These are phyloP conservation scores for Danaus chrysippus DNA, from an alignment of 2,888 invertebrate species.

Conservation along the genomic window DNA sequence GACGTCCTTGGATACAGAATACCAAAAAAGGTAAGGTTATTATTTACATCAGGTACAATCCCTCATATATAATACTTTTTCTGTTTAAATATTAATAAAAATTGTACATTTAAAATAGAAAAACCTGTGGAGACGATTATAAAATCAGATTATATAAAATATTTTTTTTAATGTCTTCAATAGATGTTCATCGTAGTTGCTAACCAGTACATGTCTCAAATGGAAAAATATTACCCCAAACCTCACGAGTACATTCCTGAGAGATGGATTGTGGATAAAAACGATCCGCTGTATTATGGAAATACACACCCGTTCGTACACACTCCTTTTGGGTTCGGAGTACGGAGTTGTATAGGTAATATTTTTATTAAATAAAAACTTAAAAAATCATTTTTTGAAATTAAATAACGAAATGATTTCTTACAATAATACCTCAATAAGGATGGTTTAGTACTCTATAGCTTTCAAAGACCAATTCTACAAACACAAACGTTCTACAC, in stretches of 20 bases:
- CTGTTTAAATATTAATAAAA: background rate
- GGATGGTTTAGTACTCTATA: too few relatives aligned
- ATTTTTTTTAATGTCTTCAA: background rate
- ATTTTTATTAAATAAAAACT: background rate
- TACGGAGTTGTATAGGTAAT: slow-evolving; percentile 82
- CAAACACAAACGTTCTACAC: too few relatives aligned
- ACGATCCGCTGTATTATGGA: slow-evolving; percentile 58
- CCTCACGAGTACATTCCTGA: slow-evolving; percentile 85
- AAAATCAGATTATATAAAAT: too few relatives aligned
- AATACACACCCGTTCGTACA: slow-evolving; percentile 80
- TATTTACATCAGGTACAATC: too few relatives aligned
- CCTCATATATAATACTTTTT: slow-evolving; percentile 7
- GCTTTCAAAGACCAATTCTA: too few relatives aligned
- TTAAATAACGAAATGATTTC: background rate
- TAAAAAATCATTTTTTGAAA: background rate
- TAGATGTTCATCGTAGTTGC: slow-evolving; percentile 44
- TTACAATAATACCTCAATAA: too few relatives aligned
- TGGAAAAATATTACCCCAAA: slow-evolving; percentile 81
- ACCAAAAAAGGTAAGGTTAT: slow-evolving; percentile 75
- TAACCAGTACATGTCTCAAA: slow-evolving; percentile 82
- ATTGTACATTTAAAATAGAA: too few relatives aligned
- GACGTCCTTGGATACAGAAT: slow-evolving; percentile 81
- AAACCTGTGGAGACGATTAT: too few relatives aligned
- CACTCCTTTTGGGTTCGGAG: slow-evolving; percentile 83
- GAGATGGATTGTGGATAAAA: slow-evolving; percentile 80